Conservation (phyloP, 2,797 vertebrate species). For the Syngnathus rostellatus region DNA sequence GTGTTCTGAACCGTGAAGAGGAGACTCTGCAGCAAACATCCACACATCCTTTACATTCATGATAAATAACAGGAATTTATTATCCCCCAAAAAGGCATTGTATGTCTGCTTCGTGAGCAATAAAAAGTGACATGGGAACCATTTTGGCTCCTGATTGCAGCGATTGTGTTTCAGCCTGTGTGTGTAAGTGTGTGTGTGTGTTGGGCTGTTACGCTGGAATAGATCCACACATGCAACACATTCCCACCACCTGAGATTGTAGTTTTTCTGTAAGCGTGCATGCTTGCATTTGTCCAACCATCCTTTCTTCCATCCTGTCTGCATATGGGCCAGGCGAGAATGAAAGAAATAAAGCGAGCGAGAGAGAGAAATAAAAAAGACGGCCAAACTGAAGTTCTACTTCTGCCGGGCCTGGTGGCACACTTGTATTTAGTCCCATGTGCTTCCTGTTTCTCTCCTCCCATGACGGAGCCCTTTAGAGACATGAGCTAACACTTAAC, state of each 20-base stretch:
- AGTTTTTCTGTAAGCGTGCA: slow-evolving; percentile 72
- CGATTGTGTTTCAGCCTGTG: slow-evolving; percentile 61
- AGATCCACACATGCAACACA: slow-evolving; percentile 76
- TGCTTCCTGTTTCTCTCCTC: neutral
- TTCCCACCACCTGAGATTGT: slow-evolving; percentile 83
- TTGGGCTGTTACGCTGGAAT: slow-evolving; percentile 65
- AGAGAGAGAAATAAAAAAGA: slow-evolving; percentile 19
- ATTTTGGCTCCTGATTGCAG: slow-evolving; percentile 23
- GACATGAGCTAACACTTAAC: neutral
- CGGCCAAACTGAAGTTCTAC: slow-evolving; percentile 67
- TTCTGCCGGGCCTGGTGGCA: neutral
- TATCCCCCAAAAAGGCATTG: neutral
- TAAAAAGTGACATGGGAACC: neutral
- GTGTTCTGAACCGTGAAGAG: neutral
- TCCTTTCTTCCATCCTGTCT: neutral
- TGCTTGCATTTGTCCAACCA: neutral
- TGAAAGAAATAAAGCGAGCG: slow-evolving; percentile 44
- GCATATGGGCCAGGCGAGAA: slow-evolving; percentile 37
- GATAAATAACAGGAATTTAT: neutral
- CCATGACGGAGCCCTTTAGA: neutral
- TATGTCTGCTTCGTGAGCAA: neutral
- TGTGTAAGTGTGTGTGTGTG: slow-evolving; percentile 27
- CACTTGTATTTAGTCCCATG: neutral
- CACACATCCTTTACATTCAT: neutral
- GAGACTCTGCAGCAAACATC: neutral